These are phyloP conservation scores for Ispidina picta DNA, from an alignment of 2,797 vertebrate species.

Conservation along the genomic window DNA sequence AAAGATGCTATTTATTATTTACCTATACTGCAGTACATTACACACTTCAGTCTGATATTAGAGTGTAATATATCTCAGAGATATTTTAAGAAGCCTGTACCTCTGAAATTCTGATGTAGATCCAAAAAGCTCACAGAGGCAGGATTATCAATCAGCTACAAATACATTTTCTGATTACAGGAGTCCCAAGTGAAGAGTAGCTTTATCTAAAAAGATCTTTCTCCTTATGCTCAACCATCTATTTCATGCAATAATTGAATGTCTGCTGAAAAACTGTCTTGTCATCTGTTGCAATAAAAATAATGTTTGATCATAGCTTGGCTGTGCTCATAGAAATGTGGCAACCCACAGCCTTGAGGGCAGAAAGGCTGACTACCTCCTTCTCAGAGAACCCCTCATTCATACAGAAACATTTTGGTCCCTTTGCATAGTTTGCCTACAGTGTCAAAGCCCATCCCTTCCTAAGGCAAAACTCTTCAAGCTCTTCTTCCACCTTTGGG, in stretches of 20 bases:
- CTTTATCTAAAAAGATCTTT: constrained; percentile 10
- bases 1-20: neutral
- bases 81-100: neutral
- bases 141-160: neutral
- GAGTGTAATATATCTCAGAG: neutral
- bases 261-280: constrained; percentile 4
- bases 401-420: neutral
- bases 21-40: neutral
- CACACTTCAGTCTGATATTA: neutral
- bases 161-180: constrained; percentile 11
- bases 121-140: neutral
- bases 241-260: constrained; percentile 18
- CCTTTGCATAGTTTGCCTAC: neutral
- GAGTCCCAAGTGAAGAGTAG: neutral
- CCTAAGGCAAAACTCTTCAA: neutral
- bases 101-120: neutral
- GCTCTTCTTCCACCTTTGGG: neutral
- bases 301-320: neutral
- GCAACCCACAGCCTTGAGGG: neutral
- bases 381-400: neutral
- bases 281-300: constrained; percentile 22
- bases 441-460: neutral
- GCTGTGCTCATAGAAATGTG: neutral
- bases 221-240: neutral
- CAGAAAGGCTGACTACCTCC: neutral